Evolutionary conservation across 2,113 vertebrate genomes (phyloP).

Genomic region (Athene cunicularia): DNA sequence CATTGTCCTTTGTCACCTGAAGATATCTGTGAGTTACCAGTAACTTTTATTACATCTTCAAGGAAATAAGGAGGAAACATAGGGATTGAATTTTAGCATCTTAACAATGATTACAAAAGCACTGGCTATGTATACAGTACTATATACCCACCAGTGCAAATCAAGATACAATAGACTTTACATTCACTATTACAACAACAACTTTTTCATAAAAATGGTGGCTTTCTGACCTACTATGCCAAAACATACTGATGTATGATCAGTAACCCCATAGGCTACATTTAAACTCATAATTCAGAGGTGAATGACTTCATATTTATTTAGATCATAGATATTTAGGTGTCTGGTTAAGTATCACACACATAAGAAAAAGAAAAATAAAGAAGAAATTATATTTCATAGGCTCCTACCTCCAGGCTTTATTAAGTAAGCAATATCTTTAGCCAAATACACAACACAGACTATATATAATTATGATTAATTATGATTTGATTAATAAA

Average conservation of each 20-base stretch:
- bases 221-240: background rate
- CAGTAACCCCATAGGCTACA: background rate
- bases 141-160: background rate
- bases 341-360: background rate
- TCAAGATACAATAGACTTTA: background rate
- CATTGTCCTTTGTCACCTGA: background rate
- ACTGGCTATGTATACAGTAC: background rate
- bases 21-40: background rate
- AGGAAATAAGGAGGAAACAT: background rate
- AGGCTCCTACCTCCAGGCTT: background rate
- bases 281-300: background rate
- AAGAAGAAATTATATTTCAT: background rate
- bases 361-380: background rate
- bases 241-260: background rate
- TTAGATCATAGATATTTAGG: background rate
- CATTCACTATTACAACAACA: background rate
- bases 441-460: background rate
- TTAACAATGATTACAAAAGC: background rate
- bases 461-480: background rate
- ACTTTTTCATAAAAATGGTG: background rate
- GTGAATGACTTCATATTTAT: background rate
- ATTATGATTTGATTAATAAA: background rate
- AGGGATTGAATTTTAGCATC: background rate
- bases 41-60: background rate
- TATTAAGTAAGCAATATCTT: background rate